phyloP scores from a whole-genome alignment of 37 sponge, comb jelly and placozoan species.

The Hormiphora californensis region DNA sequence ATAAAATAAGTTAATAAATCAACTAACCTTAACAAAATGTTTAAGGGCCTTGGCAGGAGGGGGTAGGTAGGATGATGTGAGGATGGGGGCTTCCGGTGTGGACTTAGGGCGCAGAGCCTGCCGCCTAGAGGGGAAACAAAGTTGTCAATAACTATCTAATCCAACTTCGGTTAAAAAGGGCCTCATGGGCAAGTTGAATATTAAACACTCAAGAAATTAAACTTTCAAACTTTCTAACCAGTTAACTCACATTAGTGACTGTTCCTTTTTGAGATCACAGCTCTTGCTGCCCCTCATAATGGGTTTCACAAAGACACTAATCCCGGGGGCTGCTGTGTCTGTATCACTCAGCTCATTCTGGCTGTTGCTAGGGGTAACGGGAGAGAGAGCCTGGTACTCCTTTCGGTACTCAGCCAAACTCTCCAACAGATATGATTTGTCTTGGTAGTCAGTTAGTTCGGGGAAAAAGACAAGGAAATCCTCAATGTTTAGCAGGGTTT shows the following conservation, averaged over 20 bases:
- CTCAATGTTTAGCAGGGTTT: conserved; percentile 14
- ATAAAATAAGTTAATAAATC: too few species aligned
- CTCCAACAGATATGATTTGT: neutral
- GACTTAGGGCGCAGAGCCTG: too few species aligned
- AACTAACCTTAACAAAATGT: conserved; percentile 28
- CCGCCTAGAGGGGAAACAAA: too few species aligned
- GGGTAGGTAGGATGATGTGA: conserved; percentile 8
- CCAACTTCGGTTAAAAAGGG: too few species aligned
- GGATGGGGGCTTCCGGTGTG: neutral
- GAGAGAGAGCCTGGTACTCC: neutral
- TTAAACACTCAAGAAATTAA: too few species aligned
- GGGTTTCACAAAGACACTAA: conserved; percentile 47
- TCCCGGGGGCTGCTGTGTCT: neutral
- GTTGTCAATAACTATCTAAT: too few species aligned
- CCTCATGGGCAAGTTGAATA: too few species aligned
- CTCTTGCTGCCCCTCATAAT: neutral
- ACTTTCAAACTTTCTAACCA: too few species aligned
- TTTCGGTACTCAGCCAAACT: conserved; percentile 33
- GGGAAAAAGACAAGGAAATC: conserved; percentile 46
- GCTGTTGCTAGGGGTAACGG: conserved; percentile 36
- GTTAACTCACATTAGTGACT: too few species aligned
- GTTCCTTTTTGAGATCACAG: too few species aligned
- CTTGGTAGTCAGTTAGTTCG: conserved; percentile 38
- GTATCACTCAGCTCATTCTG: conserved; percentile 40
- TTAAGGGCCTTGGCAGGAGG: conserved; percentile 35